phyloP scores from a whole-genome alignment of 2,797 vertebrate species.

The Margarornis squamiger region DNA sequence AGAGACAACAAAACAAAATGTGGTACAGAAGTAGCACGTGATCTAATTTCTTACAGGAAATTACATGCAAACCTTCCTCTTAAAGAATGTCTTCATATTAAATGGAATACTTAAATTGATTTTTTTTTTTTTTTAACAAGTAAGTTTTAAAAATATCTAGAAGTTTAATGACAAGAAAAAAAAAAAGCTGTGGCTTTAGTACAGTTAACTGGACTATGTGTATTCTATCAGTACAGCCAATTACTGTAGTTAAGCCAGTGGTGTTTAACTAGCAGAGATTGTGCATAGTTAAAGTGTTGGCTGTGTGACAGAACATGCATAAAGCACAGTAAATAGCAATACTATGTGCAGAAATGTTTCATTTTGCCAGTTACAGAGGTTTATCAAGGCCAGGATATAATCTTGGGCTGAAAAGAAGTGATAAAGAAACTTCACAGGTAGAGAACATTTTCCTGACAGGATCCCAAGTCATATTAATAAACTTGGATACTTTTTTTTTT shows the following conservation, averaged over 20 bases:
- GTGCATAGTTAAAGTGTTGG: neutral
- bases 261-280: conserved; percentile 12
- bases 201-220: neutral
- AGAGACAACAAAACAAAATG: neutral
- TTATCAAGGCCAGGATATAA: neutral
- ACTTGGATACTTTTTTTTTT: neutral
- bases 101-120: neutral
- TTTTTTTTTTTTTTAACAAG: neutral
- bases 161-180: neutral
- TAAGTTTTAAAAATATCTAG: neutral
- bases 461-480: neutral
- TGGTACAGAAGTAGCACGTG: neutral
- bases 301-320: neutral
- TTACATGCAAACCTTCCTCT: neutral
- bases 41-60: neutral
- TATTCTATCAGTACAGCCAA: neutral
- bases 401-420: neutral
- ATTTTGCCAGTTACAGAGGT: neutral
- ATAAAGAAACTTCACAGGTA: conserved; percentile 2
- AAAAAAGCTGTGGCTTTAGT: neutral
- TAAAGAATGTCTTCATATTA: neutral
- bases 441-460: neutral
- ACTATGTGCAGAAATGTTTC: neutral
- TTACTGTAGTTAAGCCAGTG: neutral
- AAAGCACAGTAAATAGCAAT: neutral